Base-by-base conservation (phyloP, 2,888 invertebrate genomes). In the Fragum whitleyi region DNA sequence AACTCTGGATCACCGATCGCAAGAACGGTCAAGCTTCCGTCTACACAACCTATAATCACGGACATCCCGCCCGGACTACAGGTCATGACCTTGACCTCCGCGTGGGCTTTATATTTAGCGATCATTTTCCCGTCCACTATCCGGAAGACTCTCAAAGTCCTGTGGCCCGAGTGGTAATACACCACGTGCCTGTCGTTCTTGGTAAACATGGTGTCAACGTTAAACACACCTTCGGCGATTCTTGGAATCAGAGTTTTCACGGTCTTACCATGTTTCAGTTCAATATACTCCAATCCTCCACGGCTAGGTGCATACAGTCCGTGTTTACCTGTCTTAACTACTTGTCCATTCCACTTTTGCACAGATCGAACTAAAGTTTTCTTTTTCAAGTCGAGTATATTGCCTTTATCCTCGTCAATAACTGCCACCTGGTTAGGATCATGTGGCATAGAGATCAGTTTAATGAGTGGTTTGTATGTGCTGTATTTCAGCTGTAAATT, bases 111-210 rank as follows among this genome's bases (percentile, higher is more conserved):
- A 87, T 90, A 99, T 94, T 98, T 98, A 0, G 99, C 98, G 86
- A 99, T 96, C 95, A 97, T 96, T 92, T 96, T 96, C 0, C 98
- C 98, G 92, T 99, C 99, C 0, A 96, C 94, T 16, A 98, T 97
- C 89, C 98, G 96, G 94, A 99, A 99, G 0, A 99, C 97, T 79
- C 99, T 95, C 74, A 99, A 95, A 0, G 99, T 99, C 94, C 98
- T 97, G 90, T 97, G 96, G 0, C 99, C 99, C 87, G 98, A 99
- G 93, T 99, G 99, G 92, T 99, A 99, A 93, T 99, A 99, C 69
- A 99, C 96, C 1, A 99, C 99, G 90, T 99, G 98, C 90, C 97
- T 96, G 89, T 99, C 98, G 1, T 97, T 97, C 85, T 97, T 96
- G 78, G 98, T 98, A 94, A 99, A 99, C 95, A 97, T 96, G 5